These are phyloP conservation scores for Ormyrus rosae DNA, from an alignment of 2,888 invertebrate species.

Conservation along the genomic window DNA sequence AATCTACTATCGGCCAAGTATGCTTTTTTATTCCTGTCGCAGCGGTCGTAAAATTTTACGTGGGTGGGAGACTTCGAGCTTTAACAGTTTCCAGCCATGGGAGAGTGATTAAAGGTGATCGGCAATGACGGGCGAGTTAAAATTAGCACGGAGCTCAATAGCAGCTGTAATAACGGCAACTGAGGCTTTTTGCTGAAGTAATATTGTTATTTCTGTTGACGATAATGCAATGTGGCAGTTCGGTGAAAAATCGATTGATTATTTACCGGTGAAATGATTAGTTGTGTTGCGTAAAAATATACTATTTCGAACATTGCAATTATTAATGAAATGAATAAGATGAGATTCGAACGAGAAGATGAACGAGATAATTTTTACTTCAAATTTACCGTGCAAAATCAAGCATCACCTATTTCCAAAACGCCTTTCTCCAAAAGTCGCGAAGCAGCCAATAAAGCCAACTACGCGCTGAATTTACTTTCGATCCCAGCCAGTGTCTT, in stretches of 20 bases:
- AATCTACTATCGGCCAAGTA: too few species aligned
- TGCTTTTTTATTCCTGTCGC: background rate
- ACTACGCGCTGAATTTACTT: too few species aligned
- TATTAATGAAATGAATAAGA: background rate
- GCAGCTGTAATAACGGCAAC: background rate
- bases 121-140: conserved; percentile 3
- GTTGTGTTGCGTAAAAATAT: background rate
- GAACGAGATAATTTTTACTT: too few species aligned
- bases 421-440: too few species aligned
- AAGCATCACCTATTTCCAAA: too few species aligned
- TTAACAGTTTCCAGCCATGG: conserved; percentile 28
- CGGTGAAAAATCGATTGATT: conserved; percentile 27
- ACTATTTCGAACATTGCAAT: background rate
- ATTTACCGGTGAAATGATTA: background rate
- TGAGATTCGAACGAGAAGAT: too few species aligned
- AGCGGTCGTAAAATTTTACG: conserved; percentile 1
- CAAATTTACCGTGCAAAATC: too few species aligned
- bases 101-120: conserved; percentile 42
- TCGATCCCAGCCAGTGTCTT: background rate
- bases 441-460: too few species aligned
- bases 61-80: too few species aligned
- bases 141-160: conserved; percentile 36
- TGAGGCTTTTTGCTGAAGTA: conserved; percentile 10
- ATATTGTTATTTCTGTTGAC: conserved; percentile 17
- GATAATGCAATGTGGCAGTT: background rate